These are phyloP conservation scores for Corythaixoides concolor DNA, from an alignment of 2,113 vertebrate genomes.

Conservation along the genomic window DNA sequence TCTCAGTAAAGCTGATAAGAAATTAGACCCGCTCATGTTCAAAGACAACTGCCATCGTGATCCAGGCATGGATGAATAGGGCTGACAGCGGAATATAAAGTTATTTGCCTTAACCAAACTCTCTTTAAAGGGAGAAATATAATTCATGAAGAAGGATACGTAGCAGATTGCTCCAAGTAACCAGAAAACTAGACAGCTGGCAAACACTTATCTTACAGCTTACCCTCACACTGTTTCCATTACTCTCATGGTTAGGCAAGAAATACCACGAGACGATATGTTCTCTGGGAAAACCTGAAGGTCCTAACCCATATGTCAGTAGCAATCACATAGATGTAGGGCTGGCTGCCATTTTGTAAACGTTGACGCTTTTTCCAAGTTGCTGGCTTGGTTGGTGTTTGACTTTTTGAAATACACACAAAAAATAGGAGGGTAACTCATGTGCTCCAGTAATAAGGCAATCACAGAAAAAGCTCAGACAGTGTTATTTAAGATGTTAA, in stretches of 20 bases:
- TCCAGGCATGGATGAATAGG: not conserved
- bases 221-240: slow-evolving; percentile 22
- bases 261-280: not conserved
- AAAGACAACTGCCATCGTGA: not conserved
- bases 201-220: slow-evolving; percentile 6
- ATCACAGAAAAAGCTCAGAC: not conserved
- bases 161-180: not conserved
- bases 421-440: not conserved
- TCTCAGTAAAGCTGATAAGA: not conserved
- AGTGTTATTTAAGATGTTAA: not conserved
- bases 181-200: not conserved
- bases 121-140: not conserved
- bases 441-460: not conserved
- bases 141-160: not conserved
- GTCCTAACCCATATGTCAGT: not conserved
- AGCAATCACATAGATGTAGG: not conserved
- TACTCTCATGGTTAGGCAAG: not conserved
- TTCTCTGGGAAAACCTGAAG: slow-evolving; percentile 1
- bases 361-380: not conserved
- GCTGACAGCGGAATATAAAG: not conserved
- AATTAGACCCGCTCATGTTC: not conserved
- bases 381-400: not conserved
- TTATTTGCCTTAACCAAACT: not conserved
- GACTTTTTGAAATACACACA: not conserved
- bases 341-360: not conserved